Evolutionary conservation across 2,797 vertebrate genomes (phyloP).

Genomic region (Girardinus metallicus): DNA sequence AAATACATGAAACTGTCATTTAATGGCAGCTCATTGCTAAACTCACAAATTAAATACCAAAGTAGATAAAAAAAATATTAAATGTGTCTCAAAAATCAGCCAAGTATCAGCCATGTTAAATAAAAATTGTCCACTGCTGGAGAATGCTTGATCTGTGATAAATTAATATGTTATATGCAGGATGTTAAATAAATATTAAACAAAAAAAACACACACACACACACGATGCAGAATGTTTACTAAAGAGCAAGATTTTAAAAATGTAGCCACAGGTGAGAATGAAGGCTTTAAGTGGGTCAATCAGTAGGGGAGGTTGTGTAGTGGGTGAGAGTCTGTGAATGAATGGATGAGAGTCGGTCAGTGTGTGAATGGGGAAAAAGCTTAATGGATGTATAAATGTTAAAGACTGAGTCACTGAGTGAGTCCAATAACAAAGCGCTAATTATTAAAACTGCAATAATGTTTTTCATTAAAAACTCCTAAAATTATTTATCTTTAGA

Average conservation of each 20-base stretch:
- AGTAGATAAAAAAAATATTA: neutral
- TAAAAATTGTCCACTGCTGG: no score
- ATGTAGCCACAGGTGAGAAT: slow-evolving; percentile 4
- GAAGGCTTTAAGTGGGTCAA: neutral
- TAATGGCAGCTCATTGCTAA: neutral
- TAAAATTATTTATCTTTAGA: neutral
- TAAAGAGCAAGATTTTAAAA: neutral
- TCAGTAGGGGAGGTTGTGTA: slow-evolving; percentile 17
- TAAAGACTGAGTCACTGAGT: neutral
- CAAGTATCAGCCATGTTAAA: neutral
- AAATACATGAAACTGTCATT: neutral
- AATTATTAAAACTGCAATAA: neutral
- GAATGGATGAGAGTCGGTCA: slow-evolving; percentile 16
- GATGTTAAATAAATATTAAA: neutral
- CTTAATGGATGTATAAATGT: slow-evolving; percentile 1
- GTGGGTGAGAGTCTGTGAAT: slow-evolving; percentile 23
- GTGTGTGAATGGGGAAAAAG: slow-evolving; percentile 10
- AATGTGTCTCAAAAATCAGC: neutral
- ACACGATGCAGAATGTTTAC: neutral
- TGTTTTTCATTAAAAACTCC: neutral
- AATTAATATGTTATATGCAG: no score
- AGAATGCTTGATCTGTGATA: no score
- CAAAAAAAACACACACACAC: neutral
- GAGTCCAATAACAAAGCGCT: neutral
- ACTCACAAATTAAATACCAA: neutral